These are phyloP conservation scores for Thalassarche chlororhynchos DNA, from an alignment of 2,113 vertebrate genomes.

Conservation along the genomic window DNA sequence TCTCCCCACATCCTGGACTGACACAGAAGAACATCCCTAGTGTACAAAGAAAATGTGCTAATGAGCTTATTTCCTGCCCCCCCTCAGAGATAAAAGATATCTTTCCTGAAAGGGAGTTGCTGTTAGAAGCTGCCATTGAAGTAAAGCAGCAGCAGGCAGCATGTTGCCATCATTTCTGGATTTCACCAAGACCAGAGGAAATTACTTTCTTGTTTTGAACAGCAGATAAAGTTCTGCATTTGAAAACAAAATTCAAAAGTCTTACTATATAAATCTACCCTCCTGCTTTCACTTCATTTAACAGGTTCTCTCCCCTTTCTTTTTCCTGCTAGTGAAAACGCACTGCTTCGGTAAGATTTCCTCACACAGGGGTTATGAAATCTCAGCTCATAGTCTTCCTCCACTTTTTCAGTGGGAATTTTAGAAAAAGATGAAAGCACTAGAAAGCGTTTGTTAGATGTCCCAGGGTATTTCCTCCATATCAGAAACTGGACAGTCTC, in stretches of 20 bases:
- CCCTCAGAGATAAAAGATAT: constrained; percentile 21
- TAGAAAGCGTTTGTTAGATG: background rate
- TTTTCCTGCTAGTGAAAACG: background rate
- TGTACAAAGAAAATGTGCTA: constrained; percentile 57
- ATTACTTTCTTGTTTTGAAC: background rate
- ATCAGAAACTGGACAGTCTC: background rate
- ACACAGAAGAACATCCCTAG: background rate
- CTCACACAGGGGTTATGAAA: background rate
- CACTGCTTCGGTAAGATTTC: background rate
- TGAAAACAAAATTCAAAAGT: background rate
- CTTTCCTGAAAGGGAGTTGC: constrained; percentile 8
- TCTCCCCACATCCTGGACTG: background rate
- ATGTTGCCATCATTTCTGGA: background rate
- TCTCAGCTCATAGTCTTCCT: background rate
- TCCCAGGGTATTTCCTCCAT: background rate
- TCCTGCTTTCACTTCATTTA: background rate
- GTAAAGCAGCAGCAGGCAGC: background rate
- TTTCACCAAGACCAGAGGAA: background rate
- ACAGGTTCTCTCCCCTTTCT: background rate
- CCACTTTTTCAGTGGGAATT: background rate
- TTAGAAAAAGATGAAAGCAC: background rate
- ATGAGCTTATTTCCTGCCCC: constrained; percentile 34
- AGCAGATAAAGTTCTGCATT: background rate
- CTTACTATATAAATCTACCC: background rate
- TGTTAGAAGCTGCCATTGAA: constrained; percentile 7